Conservation (phyloP, 1,140 invertebrate species). For the Marisa cornuarietis region DNA sequence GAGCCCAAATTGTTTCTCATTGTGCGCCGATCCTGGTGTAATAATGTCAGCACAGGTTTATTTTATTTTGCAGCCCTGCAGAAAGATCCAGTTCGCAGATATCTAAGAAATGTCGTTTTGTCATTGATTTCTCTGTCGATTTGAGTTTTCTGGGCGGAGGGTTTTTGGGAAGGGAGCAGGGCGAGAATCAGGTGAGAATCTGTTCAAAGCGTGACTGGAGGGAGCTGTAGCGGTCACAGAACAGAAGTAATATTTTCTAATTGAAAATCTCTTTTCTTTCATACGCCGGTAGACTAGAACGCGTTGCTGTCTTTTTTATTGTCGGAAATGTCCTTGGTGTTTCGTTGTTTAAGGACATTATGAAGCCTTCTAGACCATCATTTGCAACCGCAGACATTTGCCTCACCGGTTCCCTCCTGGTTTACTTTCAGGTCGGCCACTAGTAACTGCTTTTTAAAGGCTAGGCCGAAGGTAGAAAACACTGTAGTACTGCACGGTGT, state of each 20-base stretch:
- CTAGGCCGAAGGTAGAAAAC: too few relatives aligned
- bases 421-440: too few relatives aligned
- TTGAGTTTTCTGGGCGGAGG: not conserved
- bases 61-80: not conserved
- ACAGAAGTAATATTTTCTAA: not conserved
- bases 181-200: conserved; percentile 12
- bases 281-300: not conserved
- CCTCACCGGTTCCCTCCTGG: not conserved
- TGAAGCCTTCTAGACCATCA: not conserved
- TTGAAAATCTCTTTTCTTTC: too few relatives aligned
- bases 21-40: too few relatives aligned
- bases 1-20: too few relatives aligned
- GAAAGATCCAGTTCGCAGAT: not conserved
- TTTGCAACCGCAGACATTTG: not conserved
- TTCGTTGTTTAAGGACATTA: not conserved
- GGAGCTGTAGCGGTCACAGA: not conserved
- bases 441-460: too few relatives aligned
- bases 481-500: too few relatives aligned
- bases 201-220: not conserved
- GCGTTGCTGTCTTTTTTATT: not conserved
- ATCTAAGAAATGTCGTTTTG: not conserved
- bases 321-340: not conserved
- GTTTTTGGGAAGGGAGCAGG: conserved; percentile 5
- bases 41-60: not conserved
- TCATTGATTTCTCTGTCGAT: not conserved